Evolutionary conservation across 2,888 invertebrate species (phyloP), one percentile per base, ranked within the genome.

Genomic region (Ceramica pisi): DNA sequence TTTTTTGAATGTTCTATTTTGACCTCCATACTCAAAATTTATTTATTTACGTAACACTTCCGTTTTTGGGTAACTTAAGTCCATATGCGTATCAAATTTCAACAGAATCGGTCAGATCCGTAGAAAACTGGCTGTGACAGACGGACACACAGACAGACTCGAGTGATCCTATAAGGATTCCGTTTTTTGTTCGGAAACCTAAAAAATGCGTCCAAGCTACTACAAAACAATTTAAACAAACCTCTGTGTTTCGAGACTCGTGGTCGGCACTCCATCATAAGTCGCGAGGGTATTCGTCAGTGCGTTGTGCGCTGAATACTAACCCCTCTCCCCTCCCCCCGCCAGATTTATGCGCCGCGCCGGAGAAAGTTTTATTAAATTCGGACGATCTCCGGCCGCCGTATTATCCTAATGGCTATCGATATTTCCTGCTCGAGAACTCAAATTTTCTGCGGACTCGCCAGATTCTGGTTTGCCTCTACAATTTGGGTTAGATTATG

Each of bases 341-440:
- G 57, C 38, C 71, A 79, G 81, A 85, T 86, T 85, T 76, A 84
- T 83, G 62, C 56, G 73, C 57, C 64, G 59, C 60, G 60, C 78
- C 75, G 62, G 82, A 80, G 71, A 79, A 82, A 85, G 74, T 85
- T 85, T 84, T 81, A 85, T 84, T 86, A 86, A 82, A 85, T 85
- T 86, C 72, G 66, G 78, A 57, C 75, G 75, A 80, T 82, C 83
- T 77, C 76, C 65, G 69, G 67, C 81, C 51, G 55, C 55, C 71
- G 75, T 75, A 80, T 82, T 84, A 86, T 84, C 75, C 67, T 86
- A 85, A 86, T 82, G 67, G 75, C 61, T 74, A 74, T 74, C 72
- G 75, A 82, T 85, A 84, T 82, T 84, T 70, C 63, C 71, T 59
- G 56, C 69, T 80, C 59, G 41, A 48, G 50, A 14, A 61, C 51